Evolutionary conservation across 92 coral and sea anemone genomes (phyloP).

Genomic region (Heteractis magnifica): DNA sequence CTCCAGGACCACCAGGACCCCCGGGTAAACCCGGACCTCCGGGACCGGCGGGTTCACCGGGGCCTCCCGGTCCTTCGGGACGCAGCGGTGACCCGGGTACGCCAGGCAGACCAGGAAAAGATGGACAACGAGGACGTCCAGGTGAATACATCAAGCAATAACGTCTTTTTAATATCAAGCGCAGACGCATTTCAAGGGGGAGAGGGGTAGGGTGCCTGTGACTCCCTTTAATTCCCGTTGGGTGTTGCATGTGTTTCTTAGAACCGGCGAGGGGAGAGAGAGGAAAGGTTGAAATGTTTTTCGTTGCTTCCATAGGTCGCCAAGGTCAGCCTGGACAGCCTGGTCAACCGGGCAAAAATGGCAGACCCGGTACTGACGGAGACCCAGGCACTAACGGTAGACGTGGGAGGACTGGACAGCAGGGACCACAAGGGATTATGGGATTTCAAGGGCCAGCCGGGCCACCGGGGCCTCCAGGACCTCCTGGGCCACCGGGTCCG

Average conservation of each 20-base stretch:
- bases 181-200: background rate
- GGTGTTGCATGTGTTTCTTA: too few relatives aligned
- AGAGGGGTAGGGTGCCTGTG: background rate
- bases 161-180: background rate
- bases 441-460: constrained; percentile 44
- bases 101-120: constrained; percentile 36
- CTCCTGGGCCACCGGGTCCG: constrained; percentile 46
- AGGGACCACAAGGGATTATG: constrained; percentile 32
- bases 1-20: constrained; percentile 35
- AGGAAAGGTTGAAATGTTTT: background rate
- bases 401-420: constrained; percentile 44
- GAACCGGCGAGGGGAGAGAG: too few relatives aligned
- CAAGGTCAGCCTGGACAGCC: constrained; percentile 21
- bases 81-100: constrained; percentile 39
- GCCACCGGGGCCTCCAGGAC: constrained; percentile 38
- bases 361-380: constrained; percentile 28
- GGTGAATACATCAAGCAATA: background rate
- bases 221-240: background rate
- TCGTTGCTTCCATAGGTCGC: background rate
- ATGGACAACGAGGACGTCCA: constrained; percentile 30
- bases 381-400: constrained; percentile 35
- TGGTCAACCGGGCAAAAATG: constrained; percentile 39
- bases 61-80: constrained; percentile 45
- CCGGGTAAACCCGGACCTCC: constrained; percentile 39
- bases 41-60: constrained; percentile 40